A percentile compares a stretch with the other conserved stretches of the same genome.
Evolutionary conservation across 2,797 vertebrate species (phyloP).

Genomic region (Pelodytes ibericus): DNA sequence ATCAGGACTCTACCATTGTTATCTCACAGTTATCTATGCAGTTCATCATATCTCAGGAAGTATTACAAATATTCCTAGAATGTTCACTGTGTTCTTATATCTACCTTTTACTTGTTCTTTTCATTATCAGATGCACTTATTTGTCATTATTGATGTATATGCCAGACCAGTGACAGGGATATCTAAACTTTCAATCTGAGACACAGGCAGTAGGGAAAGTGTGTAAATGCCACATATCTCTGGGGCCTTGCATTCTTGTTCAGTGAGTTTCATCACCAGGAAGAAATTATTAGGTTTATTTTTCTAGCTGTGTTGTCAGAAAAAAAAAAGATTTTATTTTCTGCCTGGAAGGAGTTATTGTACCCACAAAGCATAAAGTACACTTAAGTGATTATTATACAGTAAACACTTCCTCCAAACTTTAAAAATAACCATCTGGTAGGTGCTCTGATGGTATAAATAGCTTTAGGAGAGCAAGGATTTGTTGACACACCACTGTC

Average conservation of each 20-base stretch:
- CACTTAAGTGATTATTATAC: conserved; percentile 2
- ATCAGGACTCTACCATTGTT: too few species aligned
- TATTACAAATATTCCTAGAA: too few species aligned
- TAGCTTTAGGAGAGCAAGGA: not conserved
- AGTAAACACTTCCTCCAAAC: conserved; percentile 7
- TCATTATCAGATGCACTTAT: not conserved
- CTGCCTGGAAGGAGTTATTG: conserved; percentile 4
- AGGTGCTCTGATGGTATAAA: not conserved
- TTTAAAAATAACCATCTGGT: not conserved
- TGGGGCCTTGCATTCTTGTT: not conserved
- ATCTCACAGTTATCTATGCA: too few species aligned
- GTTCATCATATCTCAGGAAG: too few species aligned
- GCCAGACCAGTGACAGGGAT: not conserved
- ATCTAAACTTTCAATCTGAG: not conserved
- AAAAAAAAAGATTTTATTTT: not conserved
- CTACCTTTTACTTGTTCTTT: not conserved
- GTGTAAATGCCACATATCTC: not conserved
- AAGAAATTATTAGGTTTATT: conserved; percentile 15
- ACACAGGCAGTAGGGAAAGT: not conserved
- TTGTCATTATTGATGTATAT: not conserved
- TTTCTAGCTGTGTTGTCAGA: not conserved
- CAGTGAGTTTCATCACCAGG: conserved; percentile 6
- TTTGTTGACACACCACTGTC: not conserved
- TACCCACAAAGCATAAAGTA: conserved; percentile 1
- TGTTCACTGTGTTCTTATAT: not conserved